Base-by-base conservation (phyloP, 1,140 invertebrate species). In the Bombyx mandarina region DNA sequence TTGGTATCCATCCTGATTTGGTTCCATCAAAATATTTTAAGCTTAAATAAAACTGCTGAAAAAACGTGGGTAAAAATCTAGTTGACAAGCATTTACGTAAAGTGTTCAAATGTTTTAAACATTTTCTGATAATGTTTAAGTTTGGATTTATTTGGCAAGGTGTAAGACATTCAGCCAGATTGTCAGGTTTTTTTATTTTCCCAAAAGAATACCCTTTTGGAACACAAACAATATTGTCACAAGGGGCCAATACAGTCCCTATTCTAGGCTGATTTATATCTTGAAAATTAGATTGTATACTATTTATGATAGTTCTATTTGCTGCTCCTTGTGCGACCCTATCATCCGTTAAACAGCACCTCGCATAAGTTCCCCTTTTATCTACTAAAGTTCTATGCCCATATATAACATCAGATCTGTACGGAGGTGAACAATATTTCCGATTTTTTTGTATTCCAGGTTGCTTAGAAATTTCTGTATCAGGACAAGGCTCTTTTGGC, bases 171-270 rank as follows among this genome's bases (percentile, higher is more conserved):
- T 77, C 72, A 8, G 65, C 63, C 12, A 86, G 52, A 58, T 73
- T 80, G 50, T 78, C 81, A 9, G 75, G 74, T 26, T 63, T 59
- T 45, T 69, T 71, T 26, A 78, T 60, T 57, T 76, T 84, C n/a
- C 89, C 89, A 69, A 88, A 90, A 22, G 69, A 47, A 56, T 87
- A 77, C 8, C 77, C 83, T 56, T 82, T 57, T 8, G 86, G 84
- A n/a, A 90, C 78, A 45, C 71, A 67, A 35, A 63, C 63, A 4
- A 84, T 83, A 59, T 89, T 90, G 35, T 87, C 66, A 69, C 88
- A 87, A 65, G 88, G 89, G 10, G 81, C 73, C 59, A 88, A 67
- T 42, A 71, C 67, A 54, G 68, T 75, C 12, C 88, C 89, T 35
- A 89, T 48, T 69, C 66, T 69, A 12, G 78, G 68, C 63, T 82